Conservation (phyloP, 2,888 invertebrate genomes). For the Meiosimyza platycephala region DNA sequence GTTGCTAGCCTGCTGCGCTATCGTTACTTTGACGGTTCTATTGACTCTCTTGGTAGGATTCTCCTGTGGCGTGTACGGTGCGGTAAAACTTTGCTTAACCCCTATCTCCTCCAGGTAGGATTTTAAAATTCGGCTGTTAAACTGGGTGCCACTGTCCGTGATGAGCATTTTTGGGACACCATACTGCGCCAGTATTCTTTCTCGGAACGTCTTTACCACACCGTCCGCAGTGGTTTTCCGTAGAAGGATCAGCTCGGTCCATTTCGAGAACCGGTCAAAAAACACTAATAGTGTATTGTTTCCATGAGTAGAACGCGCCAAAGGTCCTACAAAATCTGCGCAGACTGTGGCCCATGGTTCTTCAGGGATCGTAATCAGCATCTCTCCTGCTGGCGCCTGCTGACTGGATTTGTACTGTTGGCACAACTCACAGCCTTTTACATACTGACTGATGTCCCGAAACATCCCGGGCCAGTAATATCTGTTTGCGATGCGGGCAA, state of each 20-base stretch:
- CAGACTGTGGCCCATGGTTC: slow-evolving; percentile 9
- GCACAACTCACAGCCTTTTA: slow-evolving; percentile 15
- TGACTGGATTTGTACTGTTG: slow-evolving; percentile 18
- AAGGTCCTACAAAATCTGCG: slow-evolving; percentile 13
- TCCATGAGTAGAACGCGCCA: slow-evolving; percentile 9
- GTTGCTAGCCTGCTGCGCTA: background rate
- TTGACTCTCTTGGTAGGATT: slow-evolving; percentile 27
- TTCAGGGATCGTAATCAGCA: background rate
- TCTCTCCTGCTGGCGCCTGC: background rate
- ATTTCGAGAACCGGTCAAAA: slow-evolving; percentile 26
- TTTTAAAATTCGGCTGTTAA: background rate
- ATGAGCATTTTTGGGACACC: slow-evolving; percentile 24
- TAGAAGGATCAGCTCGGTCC: slow-evolving; percentile 16
- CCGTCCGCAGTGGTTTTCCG: slow-evolving; percentile 13
- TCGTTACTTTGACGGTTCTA: slow-evolving; percentile 9
- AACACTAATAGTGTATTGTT: no score
- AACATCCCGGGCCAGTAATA: slow-evolving; percentile 36
- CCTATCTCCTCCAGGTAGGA: background rate
- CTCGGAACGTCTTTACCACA: background rate
- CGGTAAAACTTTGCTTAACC: background rate
- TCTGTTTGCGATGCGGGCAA: background rate
- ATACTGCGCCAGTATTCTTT: slow-evolving; percentile 3
- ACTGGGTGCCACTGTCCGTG: slow-evolving; percentile 32
- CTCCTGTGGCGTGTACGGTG: slow-evolving; percentile 16
- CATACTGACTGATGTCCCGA: slow-evolving; percentile 1